Evolutionary conservation across 1,140 invertebrate genomes (phyloP).

Genomic region (Megathymus violae): DNA sequence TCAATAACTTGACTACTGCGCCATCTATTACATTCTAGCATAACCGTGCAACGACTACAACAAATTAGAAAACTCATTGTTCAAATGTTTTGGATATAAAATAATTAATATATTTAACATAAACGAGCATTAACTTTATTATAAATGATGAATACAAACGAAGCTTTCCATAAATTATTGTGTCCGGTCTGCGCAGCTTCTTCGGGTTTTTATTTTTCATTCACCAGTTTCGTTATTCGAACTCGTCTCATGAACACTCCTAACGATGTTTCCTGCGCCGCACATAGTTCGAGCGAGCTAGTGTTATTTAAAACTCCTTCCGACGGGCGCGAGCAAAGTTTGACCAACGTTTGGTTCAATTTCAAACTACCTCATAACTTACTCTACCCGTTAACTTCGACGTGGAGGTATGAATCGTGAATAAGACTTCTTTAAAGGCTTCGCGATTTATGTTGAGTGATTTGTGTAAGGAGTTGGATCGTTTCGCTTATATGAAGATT

Average conservation of each 20-base stretch:
- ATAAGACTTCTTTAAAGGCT: constrained; percentile 20
- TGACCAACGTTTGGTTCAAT: constrained; percentile 35
- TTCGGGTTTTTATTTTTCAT: constrained; percentile 47
- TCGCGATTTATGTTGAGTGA: constrained; percentile 1
- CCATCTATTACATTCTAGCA: no score
- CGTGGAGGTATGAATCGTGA: constrained; percentile 20
- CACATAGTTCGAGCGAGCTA: constrained; percentile 51
- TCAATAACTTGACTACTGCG: no score
- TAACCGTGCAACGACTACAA: no score
- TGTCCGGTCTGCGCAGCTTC: constrained; percentile 42
- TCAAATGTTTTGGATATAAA: no score
- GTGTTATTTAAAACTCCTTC: constrained; percentile 52
- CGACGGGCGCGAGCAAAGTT: constrained; percentile 40
- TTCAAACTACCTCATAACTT: constrained; percentile 36
- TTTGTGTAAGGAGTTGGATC: background rate
- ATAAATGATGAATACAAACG: constrained; percentile 23
- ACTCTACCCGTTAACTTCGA: constrained; percentile 17
- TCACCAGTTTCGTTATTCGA: constrained; percentile 52
- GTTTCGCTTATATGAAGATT: background rate
- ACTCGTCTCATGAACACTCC: constrained; percentile 54
- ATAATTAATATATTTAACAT: no score
- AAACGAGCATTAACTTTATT: no score
- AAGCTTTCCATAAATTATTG: constrained; percentile 49
- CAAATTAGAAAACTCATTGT: no score
- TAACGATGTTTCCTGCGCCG: constrained; percentile 58